These are phyloP conservation scores for Ceuthmochares aereus DNA, from an alignment of 2,113 vertebrate species.

Conservation along the genomic window DNA sequence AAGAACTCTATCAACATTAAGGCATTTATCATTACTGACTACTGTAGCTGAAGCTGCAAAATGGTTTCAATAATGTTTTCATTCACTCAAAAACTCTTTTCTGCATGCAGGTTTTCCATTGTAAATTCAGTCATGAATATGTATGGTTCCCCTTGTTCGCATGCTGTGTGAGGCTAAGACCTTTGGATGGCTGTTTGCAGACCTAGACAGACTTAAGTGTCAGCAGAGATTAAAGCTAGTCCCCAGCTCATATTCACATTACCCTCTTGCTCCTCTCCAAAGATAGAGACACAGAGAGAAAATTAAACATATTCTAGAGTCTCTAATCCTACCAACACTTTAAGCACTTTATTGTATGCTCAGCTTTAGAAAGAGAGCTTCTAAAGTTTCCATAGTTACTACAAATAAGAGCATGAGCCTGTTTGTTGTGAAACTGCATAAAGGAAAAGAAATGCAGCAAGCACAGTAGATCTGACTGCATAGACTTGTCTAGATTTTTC, in stretches of 20 bases:
- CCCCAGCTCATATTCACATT: constrained; percentile 80
- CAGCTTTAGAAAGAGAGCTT: constrained; percentile 77
- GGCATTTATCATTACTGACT: constrained; percentile 55
- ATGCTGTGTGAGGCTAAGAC: constrained; percentile 71
- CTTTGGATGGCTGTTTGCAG: constrained; percentile 58
- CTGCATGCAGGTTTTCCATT: constrained; percentile 43
- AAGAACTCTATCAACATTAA: constrained; percentile 19
- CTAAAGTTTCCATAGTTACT: constrained; percentile 83
- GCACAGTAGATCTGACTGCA: not conserved
- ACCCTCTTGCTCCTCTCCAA: constrained; percentile 82
- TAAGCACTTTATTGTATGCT: constrained; percentile 81
- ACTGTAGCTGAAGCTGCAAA: constrained; percentile 58
- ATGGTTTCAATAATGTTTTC: constrained; percentile 56
- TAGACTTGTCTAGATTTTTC: not conserved
- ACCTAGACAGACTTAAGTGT: constrained; percentile 73
- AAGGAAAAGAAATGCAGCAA: not conserved
- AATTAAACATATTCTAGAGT: constrained; percentile 86
- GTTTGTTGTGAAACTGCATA: constrained; percentile 53
- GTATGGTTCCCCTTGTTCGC: constrained; percentile 64
- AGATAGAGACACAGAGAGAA: constrained; percentile 77
- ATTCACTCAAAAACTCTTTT: constrained; percentile 36
- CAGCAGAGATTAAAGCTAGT: constrained; percentile 82
- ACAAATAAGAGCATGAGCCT: constrained; percentile 72
- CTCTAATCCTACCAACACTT: constrained; percentile 86
- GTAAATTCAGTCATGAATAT: constrained; percentile 78